Percentiles rank a stretch among this genome's conserved stretches.
Evolutionary conservation across 2,888 invertebrate species (phyloP).

Genomic region (Allophyes oxyacanthae): DNA sequence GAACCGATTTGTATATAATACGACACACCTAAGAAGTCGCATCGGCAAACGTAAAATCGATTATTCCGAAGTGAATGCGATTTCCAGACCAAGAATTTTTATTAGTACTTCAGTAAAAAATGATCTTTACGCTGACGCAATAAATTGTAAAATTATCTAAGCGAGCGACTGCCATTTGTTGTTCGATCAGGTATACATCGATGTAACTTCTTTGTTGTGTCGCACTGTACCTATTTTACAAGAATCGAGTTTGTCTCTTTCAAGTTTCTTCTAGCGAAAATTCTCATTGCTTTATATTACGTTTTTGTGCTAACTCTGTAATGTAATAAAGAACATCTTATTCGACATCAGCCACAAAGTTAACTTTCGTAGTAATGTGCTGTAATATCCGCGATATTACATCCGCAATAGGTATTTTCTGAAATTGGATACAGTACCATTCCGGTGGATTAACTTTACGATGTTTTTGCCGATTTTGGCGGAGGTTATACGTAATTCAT

Average conservation of each 20-base stretch:
- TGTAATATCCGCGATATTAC: constrained; percentile 39
- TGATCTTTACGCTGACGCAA: no score
- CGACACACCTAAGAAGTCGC: no score
- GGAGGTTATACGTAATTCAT: constrained; percentile 47
- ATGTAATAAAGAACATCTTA: constrained; percentile 25
- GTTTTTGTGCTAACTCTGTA: constrained; percentile 6
- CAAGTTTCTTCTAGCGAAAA: constrained; percentile 27
- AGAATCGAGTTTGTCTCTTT: constrained; percentile 14
- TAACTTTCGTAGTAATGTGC: constrained; percentile 12
- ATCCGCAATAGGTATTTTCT: constrained; percentile 20
- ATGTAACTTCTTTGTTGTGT: no score
- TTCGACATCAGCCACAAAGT: constrained; percentile 30
- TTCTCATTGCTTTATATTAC: constrained; percentile 15
- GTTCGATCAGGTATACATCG: no score
- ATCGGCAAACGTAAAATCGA: no score
- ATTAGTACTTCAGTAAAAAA: no score
- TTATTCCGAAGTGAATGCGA: no score
- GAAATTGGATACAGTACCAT: constrained; percentile 33
- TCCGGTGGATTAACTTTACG: constrained; percentile 42
- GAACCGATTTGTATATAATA: constrained; percentile 22
- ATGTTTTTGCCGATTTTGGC: constrained; percentile 37
- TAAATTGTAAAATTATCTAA: no score
- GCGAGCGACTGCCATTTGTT: no score
- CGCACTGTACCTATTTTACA: no score
- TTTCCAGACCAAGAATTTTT: no score